A percentile compares a stretch with the other conserved stretches of the same genome.
These are phyloP conservation scores for Barypeithes pellucidus DNA, from an alignment of 2,888 invertebrate species.

Conservation along the genomic window DNA sequence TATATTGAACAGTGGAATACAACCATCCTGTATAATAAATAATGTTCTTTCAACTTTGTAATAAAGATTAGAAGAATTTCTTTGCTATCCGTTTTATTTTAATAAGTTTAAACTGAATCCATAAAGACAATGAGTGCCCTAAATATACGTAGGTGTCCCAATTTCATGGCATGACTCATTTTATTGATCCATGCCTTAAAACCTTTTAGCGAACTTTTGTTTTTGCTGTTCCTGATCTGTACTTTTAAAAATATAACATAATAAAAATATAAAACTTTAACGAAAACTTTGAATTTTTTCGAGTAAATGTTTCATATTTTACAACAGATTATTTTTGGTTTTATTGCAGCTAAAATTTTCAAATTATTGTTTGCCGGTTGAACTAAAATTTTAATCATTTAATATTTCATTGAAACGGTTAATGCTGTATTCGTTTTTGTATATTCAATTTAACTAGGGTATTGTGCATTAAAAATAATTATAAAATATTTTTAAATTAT, in stretches of 20 bases:
- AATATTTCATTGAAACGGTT: too few species aligned
- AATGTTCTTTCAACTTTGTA: too few species aligned
- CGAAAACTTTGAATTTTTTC: not conserved
- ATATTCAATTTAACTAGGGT: too few species aligned
- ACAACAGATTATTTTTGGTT: not conserved
- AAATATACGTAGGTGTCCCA: not conserved
- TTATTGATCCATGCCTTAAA: conserved; percentile 3
- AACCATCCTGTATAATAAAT: too few species aligned
- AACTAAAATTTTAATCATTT: too few species aligned
- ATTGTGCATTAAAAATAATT: too few species aligned
- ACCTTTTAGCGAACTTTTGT: conserved; percentile 10
- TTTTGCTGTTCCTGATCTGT: not conserved
- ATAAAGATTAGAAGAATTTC: too few species aligned
- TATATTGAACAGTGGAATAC: too few species aligned
- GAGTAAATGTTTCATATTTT: not conserved
- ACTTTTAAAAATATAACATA: conserved; percentile 5
- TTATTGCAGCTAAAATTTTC: not conserved
- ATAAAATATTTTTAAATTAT: too few species aligned
- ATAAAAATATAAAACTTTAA: not conserved
- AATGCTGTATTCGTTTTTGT: too few species aligned
- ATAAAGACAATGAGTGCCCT: not conserved
- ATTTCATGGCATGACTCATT: not conserved
- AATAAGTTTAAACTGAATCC: not conserved
- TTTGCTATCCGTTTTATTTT: not conserved
- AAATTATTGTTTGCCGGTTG: too few species aligned